phyloP scores from a whole-genome alignment of 2,797 vertebrate species.

The Phoeniculus purpureus region DNA sequence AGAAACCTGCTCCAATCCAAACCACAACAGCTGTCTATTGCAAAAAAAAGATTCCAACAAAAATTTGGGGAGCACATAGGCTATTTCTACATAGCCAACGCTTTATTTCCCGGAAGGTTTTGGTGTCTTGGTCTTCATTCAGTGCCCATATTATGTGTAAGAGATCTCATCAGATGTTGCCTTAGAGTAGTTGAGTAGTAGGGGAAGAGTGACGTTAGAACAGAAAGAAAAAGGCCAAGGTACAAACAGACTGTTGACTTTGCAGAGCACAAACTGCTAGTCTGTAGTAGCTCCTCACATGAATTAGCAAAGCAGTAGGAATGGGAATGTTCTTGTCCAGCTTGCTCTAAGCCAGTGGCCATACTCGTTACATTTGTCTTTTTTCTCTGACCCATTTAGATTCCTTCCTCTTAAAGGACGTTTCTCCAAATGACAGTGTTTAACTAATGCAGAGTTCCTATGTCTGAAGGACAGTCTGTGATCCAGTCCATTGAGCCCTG shows the following conservation, averaged over 20 bases:
- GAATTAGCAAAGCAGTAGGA: neutral
- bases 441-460: slow-evolving; percentile 68
- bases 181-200: neutral
- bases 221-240: neutral
- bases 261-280: neutral
- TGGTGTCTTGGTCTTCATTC: neutral
- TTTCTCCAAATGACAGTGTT: slow-evolving; percentile 58
- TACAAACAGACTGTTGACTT: neutral
- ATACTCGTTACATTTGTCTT: neutral
- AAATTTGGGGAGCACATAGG: neutral
- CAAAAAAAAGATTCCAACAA: neutral
- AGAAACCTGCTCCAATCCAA: no score
- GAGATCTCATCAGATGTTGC: neutral
- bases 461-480: slow-evolving; percentile 76
- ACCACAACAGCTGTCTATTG: neutral
- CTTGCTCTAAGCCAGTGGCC: neutral
- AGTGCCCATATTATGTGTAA: neutral
- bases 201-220: neutral
- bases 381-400: slow-evolving; percentile 5
- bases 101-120: neutral
- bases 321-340: neutral
- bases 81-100: neutral
- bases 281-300: neutral
- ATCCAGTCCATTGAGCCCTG: slow-evolving; percentile 76
- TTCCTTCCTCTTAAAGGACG: slow-evolving; percentile 56